Conservation (phyloP, 2,888 invertebrate species). For the Thereva nobilitata region DNA sequence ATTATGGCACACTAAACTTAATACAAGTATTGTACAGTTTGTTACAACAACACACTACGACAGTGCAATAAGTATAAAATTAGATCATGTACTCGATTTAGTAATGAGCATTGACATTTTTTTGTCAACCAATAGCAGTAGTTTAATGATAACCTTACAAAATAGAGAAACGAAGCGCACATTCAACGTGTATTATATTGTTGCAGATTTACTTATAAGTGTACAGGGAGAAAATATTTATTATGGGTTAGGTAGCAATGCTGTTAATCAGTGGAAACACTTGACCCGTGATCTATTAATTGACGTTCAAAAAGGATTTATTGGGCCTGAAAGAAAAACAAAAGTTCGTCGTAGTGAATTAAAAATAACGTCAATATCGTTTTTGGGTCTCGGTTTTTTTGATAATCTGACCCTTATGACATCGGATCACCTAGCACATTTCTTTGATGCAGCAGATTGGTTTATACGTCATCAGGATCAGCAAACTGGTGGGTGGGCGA, state of each 20-base stretch:
- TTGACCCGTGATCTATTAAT: conserved; percentile 86
- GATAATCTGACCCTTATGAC: conserved; percentile 79
- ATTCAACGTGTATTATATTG: conserved; percentile 82
- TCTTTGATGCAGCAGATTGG: conserved; percentile 93
- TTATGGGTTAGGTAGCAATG: conserved; percentile 76
- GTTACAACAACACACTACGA: conserved; percentile 70
- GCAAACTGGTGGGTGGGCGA: conserved; percentile 89
- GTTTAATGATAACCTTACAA: conserved; percentile 77
- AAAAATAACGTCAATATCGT: conserved; percentile 67
- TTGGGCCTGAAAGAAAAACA: conserved; percentile 57
- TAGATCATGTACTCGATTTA: conserved; percentile 73
- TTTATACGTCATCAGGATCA: conserved; percentile 83
- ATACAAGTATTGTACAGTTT: conserved; percentile 71
- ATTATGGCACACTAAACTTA: conserved; percentile 63
- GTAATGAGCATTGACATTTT: conserved; percentile 75
- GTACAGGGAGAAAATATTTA: conserved; percentile 80
- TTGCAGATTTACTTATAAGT: conserved; percentile 72
- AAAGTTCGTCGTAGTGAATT: conserved; percentile 56
- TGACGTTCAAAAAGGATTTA: conserved; percentile 89
- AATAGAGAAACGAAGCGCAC: conserved; percentile 76
- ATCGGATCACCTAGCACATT: conserved; percentile 87
- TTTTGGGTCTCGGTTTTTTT: conserved; percentile 73
- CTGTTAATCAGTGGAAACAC: conserved; percentile 70
- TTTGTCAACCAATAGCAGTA: conserved; percentile 75
- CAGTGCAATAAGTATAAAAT: conserved; percentile 70